Evolutionary conservation across 2,888 invertebrate species (phyloP).

Genomic region (Caenorhabditis doughertyi): DNA sequence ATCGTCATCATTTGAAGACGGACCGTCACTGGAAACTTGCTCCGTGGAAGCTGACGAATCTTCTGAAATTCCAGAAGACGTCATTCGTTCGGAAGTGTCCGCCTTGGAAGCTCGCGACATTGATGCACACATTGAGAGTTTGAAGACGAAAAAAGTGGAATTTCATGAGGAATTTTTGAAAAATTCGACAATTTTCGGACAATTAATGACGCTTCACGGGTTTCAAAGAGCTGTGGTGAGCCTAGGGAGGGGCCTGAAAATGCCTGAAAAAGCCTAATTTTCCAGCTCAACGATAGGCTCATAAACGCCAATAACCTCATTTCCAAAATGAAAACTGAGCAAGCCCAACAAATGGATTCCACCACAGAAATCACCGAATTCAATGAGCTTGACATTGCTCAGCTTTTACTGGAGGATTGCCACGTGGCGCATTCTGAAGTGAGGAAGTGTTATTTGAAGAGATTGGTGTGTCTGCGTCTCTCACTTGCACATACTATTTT

Average conservation of each 20-base stretch:
- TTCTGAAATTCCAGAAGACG: neutral
- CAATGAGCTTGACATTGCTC: neutral
- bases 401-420: neutral
- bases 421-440: neutral
- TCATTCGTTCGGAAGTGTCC: neutral
- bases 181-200: conserved; percentile 16
- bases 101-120: neutral
- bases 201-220: conserved; percentile 14
- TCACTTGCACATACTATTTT: neutral
- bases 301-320: neutral
- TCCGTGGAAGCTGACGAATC: neutral
- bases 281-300: conserved; percentile 1
- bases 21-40: neutral
- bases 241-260: neutral
- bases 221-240: conserved; percentile 12
- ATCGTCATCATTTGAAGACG: neutral
- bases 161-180: neutral
- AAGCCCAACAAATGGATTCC: no score
- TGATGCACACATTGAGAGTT: neutral
- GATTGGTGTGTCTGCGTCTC: neutral
- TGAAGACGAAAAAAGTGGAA: neutral
- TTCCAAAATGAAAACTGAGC: neutral
- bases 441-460: neutral
- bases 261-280: neutral
- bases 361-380: neutral